Evolutionary conservation across 1,140 invertebrate species (phyloP).

Genomic region (Battus philenor): DNA sequence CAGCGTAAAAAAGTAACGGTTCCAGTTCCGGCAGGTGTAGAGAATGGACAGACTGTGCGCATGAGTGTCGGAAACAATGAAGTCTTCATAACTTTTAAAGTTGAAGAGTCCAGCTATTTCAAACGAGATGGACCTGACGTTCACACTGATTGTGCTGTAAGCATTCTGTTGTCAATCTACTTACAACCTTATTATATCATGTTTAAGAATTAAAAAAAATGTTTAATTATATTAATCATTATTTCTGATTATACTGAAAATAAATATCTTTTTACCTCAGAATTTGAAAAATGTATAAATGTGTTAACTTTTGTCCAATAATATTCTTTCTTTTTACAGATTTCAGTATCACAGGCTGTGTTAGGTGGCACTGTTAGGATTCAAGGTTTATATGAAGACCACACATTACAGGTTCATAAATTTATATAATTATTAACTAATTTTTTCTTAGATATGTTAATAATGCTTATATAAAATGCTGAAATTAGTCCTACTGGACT

Average conservation of each 20-base stretch:
- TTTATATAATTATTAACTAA: no score
- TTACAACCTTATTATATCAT: no score
- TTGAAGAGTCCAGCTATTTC: constrained; percentile 94
- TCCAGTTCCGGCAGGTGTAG: constrained; percentile 97
- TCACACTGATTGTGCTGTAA: constrained; percentile 86
- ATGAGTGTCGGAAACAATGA: constrained; percentile 94
- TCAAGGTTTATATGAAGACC: constrained; percentile 96
- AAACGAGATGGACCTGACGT: constrained; percentile 94
- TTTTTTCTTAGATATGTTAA: no score
- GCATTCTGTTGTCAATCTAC: no score
- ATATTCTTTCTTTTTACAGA: constrained; percentile 61
- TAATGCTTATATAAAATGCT: no score
- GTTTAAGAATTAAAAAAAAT: no score
- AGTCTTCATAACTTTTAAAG: constrained; percentile 94
- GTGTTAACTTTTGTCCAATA: neutral
- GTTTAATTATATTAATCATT: no score
- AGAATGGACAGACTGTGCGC: constrained; percentile 96
- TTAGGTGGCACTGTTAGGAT: constrained; percentile 94
- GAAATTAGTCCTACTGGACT: no score
- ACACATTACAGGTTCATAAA: constrained; percentile 90
- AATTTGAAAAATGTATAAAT: no score
- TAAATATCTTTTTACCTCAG: no score
- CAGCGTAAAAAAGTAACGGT: constrained; percentile 93
- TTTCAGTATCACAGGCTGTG: constrained; percentile 93
- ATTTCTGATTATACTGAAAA: no score